Base-by-base conservation (phyloP, 2,888 invertebrate species). In the Harpalus rubripes region DNA sequence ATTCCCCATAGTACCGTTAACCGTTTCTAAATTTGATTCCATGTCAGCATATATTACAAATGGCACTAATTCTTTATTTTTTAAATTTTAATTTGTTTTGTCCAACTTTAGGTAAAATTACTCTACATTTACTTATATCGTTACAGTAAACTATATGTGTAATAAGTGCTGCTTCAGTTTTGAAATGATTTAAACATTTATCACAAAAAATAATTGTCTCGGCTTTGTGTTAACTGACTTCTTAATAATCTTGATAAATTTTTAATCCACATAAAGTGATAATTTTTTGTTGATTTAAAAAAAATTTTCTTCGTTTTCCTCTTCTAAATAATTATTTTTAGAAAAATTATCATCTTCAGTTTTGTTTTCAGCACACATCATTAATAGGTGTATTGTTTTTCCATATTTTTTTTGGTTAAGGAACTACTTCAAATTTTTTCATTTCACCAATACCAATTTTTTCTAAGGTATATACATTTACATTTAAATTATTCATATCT, bases 401-500 rank as follows among this genome's bases (percentile, higher is more conserved):
- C 52, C 52, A 78, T 15, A 5, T 44, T 4, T 52, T 78, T 78
- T 68, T 78, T 63, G 18, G 59, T 86, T 58, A 86, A 5, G 86
- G 85, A 18, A 85, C 72, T 8, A 82, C 44, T 68, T 52, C 65
- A 58, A n/a, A 7, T 44, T 7, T 56, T n/a, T 52, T 78, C 16
- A 52, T 78, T 16, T 16, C 16, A 4, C 4, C 18, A 16, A 7
- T 10, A 4, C 5, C 74, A 12, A 82, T 85, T 74, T 81, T 76
- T 44, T 87, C 85, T 65, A 86, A 18, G 44, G 85, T 86, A 68
- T 85, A 88, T n/a, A 88, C 81, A 86, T 88, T 87, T 6, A 88
- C 86, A 6, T 72, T 56, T 12, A 88, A 81, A 59, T n/a, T n/a
- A n/a, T n/a, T n/a, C n/a, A n/a, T n/a, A n/a, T n/a, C n/a, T n/a